Conservation (phyloP, 2,113 vertebrate species). For the Calcarius ornatus region DNA sequence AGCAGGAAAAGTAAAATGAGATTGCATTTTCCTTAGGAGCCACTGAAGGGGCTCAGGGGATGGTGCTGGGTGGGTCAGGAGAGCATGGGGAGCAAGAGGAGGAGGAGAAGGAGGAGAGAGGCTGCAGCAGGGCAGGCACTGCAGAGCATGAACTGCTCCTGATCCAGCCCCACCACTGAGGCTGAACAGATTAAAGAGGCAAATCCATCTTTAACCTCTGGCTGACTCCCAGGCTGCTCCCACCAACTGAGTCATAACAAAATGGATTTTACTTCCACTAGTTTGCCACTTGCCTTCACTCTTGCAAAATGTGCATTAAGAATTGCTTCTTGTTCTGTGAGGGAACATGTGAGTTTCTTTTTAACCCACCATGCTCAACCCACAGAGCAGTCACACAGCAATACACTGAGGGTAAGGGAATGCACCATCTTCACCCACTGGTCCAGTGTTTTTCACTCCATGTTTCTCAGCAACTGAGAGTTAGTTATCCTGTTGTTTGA, state of each 20-base stretch:
- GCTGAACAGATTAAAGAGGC: neutral
- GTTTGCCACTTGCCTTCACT: neutral
- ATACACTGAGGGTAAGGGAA: neutral
- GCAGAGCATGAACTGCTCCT: neutral
- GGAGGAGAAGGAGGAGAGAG: neutral
- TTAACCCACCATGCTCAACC: neutral
- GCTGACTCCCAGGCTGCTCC: neutral
- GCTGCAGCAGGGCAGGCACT: neutral
- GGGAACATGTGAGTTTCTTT: neutral
- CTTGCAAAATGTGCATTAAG: neutral
- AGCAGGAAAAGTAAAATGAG: neutral
- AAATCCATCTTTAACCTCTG: neutral
- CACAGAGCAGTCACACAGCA: neutral
- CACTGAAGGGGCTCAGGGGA: rapidly evolving
- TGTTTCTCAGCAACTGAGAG: neutral
- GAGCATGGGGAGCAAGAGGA: neutral
- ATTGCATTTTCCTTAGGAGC: neutral
- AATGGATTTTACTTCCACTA: neutral
- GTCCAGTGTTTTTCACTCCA: neutral
- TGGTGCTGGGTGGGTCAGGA: neutral
- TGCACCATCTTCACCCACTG: neutral
- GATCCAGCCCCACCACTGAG: neutral
- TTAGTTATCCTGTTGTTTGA: neutral
- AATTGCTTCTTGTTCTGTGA: neutral
- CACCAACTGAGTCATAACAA: neutral